These are phyloP conservation scores for Drosophila nigromelanica DNA, from an alignment of 1,140 invertebrate genomes.

Conservation along the genomic window DNA sequence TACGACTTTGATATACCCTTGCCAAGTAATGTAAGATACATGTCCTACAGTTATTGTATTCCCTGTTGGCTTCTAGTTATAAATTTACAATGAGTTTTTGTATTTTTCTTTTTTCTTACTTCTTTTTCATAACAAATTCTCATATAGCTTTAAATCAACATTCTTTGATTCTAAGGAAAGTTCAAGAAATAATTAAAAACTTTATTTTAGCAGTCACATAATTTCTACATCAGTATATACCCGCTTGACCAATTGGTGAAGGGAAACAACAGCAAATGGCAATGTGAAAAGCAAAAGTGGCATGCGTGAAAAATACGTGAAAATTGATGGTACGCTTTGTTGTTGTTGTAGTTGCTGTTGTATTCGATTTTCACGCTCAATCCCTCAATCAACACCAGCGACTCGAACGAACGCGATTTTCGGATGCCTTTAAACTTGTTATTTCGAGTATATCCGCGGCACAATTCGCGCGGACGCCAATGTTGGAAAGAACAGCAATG, in stretches of 20 bases:
- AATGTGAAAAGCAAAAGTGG: constrained; percentile 62
- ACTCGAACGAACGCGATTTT: constrained; percentile 48
- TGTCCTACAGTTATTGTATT: too few relatives aligned
- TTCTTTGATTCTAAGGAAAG: too few relatives aligned
- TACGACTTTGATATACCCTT: constrained; percentile 4
- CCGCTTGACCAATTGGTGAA: constrained; percentile 1
- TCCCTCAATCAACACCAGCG: constrained; percentile 72
- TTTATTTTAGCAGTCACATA: not conserved
- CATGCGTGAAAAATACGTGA: constrained; percentile 69
- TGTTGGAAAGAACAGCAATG: constrained; percentile 14
- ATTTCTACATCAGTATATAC: not conserved
- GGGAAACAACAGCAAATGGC: constrained; percentile 27
- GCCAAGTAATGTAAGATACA: not conserved
- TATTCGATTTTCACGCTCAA: constrained; percentile 78
- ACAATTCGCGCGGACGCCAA: constrained; percentile 41
- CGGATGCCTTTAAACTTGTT: constrained; percentile 79
- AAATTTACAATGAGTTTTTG: too few relatives aligned
- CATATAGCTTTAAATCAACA: too few relatives aligned
- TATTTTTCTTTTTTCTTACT: too few relatives aligned
- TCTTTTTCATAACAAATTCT: too few relatives aligned
- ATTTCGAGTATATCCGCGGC: constrained; percentile 73
- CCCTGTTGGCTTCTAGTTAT: too few relatives aligned
- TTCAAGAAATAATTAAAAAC: too few relatives aligned
- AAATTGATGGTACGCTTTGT: constrained; percentile 50
- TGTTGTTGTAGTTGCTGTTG: constrained; percentile 38